Conservation (phyloP, 2,888 invertebrate genomes). For the Meiosimyza decipiens region DNA sequence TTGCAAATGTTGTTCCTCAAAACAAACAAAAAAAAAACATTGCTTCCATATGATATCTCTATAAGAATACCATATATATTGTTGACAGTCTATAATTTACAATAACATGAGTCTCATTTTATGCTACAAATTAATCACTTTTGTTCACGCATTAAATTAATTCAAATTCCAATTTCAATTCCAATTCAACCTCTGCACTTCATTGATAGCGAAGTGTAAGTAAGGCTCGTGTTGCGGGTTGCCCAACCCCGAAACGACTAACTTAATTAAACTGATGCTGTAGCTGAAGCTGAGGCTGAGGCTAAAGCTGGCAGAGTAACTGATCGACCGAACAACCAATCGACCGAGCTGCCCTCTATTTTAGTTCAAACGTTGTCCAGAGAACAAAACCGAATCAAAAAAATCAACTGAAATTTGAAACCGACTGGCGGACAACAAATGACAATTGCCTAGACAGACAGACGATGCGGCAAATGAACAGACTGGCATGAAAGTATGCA, state of each 20-base stretch:
- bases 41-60: too few species aligned
- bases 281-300: background rate
- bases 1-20: too few species aligned
- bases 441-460: background rate
- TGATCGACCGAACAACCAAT: background rate
- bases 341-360: background rate
- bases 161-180: conserved; percentile 12
- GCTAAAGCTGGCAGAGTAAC: background rate
- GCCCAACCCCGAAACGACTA: conserved; percentile 28
- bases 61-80: too few species aligned
- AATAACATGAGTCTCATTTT: too few species aligned
- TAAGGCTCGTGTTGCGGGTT: conserved; percentile 19
- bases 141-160: conserved; percentile 26
- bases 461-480: background rate
- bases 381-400: background rate
- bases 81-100: too few species aligned
- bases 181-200: conserved; percentile 21
- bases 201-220: conserved; percentile 23
- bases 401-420: background rate
- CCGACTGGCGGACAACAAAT: conserved; percentile 8
- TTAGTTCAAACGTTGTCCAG: conserved; percentile 4
- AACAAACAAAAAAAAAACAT: too few species aligned
- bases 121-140: conserved; percentile 13
- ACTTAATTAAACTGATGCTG: conserved; percentile 16
- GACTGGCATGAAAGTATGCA: background rate